Conservation (phyloP, 2,888 invertebrate species). For the Watsonalla cultraria region DNA sequence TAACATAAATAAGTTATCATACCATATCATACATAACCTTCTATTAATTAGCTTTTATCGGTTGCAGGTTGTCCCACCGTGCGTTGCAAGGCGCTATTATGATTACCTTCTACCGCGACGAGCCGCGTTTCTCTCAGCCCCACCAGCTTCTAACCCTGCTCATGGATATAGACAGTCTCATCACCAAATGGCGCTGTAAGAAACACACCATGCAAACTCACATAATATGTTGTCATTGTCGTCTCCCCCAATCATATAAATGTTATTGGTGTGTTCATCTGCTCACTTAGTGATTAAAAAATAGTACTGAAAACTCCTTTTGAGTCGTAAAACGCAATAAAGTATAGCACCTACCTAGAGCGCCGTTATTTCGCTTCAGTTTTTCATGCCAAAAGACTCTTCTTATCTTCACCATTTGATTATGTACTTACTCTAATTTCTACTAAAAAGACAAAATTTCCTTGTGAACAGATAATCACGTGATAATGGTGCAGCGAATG, state of each 20-base stretch:
- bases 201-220: background rate
- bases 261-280: no score
- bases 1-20: no score
- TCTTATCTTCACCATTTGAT: no score
- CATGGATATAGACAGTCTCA: slow-evolving; percentile 98
- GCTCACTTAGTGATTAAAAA: no score
- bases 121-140: slow-evolving; percentile 98
- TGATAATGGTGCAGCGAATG: slow-evolving; percentile 99
- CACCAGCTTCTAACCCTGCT: slow-evolving; percentile 95
- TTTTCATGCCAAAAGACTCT: no score
- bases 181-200: slow-evolving; percentile 99
- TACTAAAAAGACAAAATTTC: no score
- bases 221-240: background rate
- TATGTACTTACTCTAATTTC: no score
- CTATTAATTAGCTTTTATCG: background rate
- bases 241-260: no score
- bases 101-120: slow-evolving; percentile 98
- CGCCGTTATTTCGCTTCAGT: no score
- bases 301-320: no score
- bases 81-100: slow-evolving; percentile 98
- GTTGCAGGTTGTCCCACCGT: slow-evolving; percentile 86
- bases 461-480: slow-evolving; percentile 91
- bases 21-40: background rate
- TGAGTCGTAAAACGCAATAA: no score
- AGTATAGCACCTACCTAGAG: no score